Conservation (phyloP, 2,888 invertebrate genomes). For the Eupithecia subumbrata region DNA sequence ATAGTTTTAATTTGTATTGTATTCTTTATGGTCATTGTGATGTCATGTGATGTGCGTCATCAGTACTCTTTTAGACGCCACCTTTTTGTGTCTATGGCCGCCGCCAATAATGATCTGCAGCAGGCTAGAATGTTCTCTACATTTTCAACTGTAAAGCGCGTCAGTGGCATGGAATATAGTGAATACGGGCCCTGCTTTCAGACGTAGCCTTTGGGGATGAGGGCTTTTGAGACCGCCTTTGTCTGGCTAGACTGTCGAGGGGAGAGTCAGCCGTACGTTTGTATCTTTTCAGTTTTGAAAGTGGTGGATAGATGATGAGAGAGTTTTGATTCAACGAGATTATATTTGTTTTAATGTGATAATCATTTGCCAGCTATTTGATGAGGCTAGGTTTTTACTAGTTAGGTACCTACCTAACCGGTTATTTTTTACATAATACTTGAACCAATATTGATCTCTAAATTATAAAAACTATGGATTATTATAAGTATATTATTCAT, state of each 20-base stretch:
- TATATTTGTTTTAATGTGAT: neutral
- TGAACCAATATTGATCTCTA: too few species aligned
- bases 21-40: too few species aligned
- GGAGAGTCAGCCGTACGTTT: neutral
- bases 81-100: too few species aligned
- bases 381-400: neutral
- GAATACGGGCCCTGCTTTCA: slow-evolving; percentile 14
- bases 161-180: neutral
- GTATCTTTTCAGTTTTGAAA: neutral
- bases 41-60: too few species aligned
- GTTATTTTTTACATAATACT: too few species aligned
- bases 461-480: too few species aligned
- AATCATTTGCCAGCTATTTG: neutral
- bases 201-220: slow-evolving; percentile 21
- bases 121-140: too few species aligned
- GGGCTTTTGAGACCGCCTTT: slow-evolving; percentile 10
- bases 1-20: too few species aligned
- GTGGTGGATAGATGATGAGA: neutral
- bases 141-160: neutral
- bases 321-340: neutral
- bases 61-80: too few species aligned
- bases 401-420: too few species aligned
- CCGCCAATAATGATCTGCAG: too few species aligned
- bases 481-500: too few species aligned
- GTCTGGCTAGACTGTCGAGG: neutral